These are phyloP conservation scores for Hirtodrosophila trivittata DNA, from an alignment of 2,888 invertebrate genomes.

Conservation along the genomic window DNA sequence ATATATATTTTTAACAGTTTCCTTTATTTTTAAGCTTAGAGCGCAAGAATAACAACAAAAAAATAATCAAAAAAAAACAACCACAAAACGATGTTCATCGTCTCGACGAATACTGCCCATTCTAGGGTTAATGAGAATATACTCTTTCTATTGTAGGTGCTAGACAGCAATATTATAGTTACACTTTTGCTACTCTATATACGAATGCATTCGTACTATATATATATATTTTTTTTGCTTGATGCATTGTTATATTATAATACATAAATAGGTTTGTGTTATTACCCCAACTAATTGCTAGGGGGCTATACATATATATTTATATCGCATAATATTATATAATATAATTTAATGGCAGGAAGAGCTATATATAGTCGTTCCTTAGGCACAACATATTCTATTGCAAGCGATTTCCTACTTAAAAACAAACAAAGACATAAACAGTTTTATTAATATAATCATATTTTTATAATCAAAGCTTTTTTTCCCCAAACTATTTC, in stretches of 20 bases:
- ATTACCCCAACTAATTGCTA: neutral
- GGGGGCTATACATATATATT: neutral
- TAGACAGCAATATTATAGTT: neutral
- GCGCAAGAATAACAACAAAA: too few relatives aligned
- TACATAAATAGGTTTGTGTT: neutral
- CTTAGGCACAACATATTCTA: constrained; percentile 48
- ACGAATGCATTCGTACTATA: too few relatives aligned
- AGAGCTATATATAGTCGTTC: constrained; percentile 41
- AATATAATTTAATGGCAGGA: constrained; percentile 38
- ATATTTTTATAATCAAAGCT: neutral
- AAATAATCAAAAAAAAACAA: too few relatives aligned
- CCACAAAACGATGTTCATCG: too few relatives aligned
- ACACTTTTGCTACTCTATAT: neutral
- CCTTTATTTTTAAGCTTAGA: too few relatives aligned
- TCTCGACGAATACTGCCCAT: too few relatives aligned
- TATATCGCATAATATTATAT: neutral
- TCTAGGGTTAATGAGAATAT: too few relatives aligned
- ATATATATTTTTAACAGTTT: too few relatives aligned
- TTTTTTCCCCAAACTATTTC: neutral
- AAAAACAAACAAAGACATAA: constrained; percentile 5
- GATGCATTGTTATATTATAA: neutral
- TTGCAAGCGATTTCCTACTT: constrained; percentile 26
- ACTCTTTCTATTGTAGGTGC: too few relatives aligned
- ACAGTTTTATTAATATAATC: neutral
- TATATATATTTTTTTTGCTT: neutral